phyloP scores from a whole-genome alignment of 2,113 vertebrate species.

The Spheniscus mendiculus region DNA sequence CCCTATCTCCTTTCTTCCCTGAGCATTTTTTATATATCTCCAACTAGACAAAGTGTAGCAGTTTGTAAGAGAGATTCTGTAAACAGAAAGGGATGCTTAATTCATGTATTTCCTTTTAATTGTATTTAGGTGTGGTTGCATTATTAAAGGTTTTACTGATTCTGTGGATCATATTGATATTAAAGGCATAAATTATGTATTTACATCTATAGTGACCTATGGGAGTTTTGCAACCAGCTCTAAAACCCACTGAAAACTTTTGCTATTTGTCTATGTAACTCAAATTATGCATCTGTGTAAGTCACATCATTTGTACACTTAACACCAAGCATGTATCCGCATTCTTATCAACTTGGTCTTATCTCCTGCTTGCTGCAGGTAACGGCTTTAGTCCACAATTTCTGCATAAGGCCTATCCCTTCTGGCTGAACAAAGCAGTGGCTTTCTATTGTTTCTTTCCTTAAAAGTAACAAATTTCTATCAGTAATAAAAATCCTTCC shows the following conservation, averaged over 20 bases:
- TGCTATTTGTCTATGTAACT: neutral
- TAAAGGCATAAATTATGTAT: neutral
- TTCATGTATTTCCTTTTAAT: neutral
- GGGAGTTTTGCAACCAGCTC: neutral
- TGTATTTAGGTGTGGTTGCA: neutral
- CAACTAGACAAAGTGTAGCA: neutral
- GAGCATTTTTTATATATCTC: neutral
- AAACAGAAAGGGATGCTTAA: neutral
- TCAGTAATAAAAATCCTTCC: neutral
- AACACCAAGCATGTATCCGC: neutral
- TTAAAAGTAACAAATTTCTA: neutral
- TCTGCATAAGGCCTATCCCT: neutral
- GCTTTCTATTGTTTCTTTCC: neutral
- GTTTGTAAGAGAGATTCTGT: neutral
- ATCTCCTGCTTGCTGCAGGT: neutral
- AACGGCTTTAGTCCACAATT: neutral
- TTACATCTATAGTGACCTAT: neutral
- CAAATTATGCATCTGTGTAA: neutral
- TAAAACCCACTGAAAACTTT: neutral
- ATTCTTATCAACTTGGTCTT: neutral
- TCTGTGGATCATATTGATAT: neutral
- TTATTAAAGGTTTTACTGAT: neutral
- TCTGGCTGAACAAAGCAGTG: neutral
- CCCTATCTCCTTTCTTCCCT: neutral
- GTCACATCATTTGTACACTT: neutral